These are phyloP conservation scores for Aphelinus atriplicis DNA, from an alignment of 1,140 invertebrate genomes.

Conservation along the genomic window DNA sequence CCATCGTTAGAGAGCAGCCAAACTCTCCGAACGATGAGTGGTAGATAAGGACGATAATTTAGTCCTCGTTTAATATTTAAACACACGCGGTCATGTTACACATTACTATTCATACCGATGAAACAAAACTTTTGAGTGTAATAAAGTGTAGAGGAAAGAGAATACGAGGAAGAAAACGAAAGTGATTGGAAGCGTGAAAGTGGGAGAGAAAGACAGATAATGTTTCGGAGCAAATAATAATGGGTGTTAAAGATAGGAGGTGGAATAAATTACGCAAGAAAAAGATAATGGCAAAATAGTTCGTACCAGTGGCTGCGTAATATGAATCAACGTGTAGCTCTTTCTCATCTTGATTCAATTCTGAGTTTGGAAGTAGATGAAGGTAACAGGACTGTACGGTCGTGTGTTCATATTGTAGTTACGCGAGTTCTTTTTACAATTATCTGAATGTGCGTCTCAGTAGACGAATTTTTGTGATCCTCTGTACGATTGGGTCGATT, in stretches of 20 bases:
- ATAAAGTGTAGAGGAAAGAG: background rate
- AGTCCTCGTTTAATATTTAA: constrained; percentile 44
- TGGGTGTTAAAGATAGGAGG: background rate
- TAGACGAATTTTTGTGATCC: constrained; percentile 9
- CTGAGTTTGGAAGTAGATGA: constrained; percentile 13
- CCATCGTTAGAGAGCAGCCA: constrained; percentile 1
- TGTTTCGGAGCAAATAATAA: constrained; percentile 5
- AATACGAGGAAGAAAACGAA: background rate
- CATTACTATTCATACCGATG: constrained; percentile 35
- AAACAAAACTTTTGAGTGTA: constrained; percentile 30
- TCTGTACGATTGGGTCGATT: constrained; percentile 7
- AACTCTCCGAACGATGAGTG: constrained; percentile 21
- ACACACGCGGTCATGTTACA: constrained; percentile 37
- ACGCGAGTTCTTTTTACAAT: constrained; percentile 22
- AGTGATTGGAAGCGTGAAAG: background rate
- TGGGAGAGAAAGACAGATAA: constrained; percentile 8
- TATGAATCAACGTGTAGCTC: background rate
- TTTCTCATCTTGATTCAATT: constrained; percentile 10
- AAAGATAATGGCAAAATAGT: background rate
- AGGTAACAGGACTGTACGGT: constrained; percentile 8
- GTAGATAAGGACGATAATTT: constrained; percentile 32
- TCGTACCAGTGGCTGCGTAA: constrained; percentile 14
- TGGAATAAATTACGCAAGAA: constrained; percentile 4
- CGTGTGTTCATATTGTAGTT: constrained; percentile 25
- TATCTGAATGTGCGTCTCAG: constrained; percentile 10